Evolutionary conservation across 2,113 vertebrate species (phyloP).

Genomic region (Orthonyx spaldingii): DNA sequence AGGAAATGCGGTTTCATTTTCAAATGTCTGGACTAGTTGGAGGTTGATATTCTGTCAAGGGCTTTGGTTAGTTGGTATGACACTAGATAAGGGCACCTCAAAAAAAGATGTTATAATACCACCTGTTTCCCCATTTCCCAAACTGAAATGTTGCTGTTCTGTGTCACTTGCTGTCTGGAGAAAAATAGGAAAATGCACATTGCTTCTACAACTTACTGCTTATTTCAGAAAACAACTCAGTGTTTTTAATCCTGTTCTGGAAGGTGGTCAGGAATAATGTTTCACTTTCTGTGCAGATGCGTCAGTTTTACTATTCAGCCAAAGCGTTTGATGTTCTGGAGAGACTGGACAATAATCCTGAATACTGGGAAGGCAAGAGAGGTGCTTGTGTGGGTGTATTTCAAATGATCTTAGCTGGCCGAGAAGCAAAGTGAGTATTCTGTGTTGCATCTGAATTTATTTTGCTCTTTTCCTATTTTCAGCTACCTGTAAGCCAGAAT

Average conservation of each 20-base stretch:
- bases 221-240: background rate
- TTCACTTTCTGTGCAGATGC: slow-evolving; percentile 82
- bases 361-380: slow-evolving; percentile 96
- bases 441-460: background rate
- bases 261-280: background rate
- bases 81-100: background rate
- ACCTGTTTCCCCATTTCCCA: background rate
- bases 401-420: slow-evolving; percentile 92
- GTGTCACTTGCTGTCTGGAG: background rate
- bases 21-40: background rate
- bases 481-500: background rate
- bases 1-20: background rate
- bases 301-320: slow-evolving; percentile 94
- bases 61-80: background rate
- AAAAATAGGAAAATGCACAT: background rate
- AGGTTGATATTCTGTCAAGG: background rate
- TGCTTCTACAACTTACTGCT: background rate
- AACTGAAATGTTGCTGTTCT: background rate
- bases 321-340: slow-evolving; percentile 95
- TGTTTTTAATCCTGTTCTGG: background rate
- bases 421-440: slow-evolving; percentile 86
- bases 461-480: background rate
- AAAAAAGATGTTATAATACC: background rate
- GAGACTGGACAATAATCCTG: slow-evolving; percentile 87
- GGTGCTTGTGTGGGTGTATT: slow-evolving; percentile 96